Base-by-base conservation (phyloP, 30 jellyfish, hydroid and myxozoan genomes). In the Catostylus mosaicus region DNA sequence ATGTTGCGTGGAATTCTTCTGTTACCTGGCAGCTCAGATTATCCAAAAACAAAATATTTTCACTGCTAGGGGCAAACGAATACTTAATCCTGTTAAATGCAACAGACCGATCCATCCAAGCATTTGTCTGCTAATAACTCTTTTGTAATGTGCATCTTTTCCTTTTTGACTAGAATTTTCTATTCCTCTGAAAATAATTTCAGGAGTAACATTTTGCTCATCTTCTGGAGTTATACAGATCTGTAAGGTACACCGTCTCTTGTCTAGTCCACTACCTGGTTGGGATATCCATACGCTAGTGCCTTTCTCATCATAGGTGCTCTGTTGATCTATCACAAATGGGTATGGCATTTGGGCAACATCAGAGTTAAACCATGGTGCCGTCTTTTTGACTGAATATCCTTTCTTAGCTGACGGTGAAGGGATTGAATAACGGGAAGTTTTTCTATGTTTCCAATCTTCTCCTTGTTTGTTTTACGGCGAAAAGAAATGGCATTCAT, bases 401-500 rank as follows among this genome's bases (percentile, higher is more conserved):
- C 85, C 36, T 43, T 73, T 73, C 74, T 48, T 52, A 73, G 76
- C 74, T 73, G 85, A 23, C 77, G 36, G 36, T 73, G 85, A 38
- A 43, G n/a, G 64, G 74, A n/a, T 73, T 38, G 77, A 52, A 29
- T 73, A 46, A 73, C 36, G 19, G 83, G 83, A 35, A 70, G 75
- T 52, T 52, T 73, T 47, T 73, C 54, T 2, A 69, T 52, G 74
- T 73, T 47, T 9, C 85, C 74, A 32, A 73, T 73, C 78, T 73
- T 73, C 47, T 73, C 46, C 74, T 73, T 73, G 36, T 73, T 73
- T 73, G 85, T 73, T 46, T 38, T 48, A 50, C 85, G 77, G 29
- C 85, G 85, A 73, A 73, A 66, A 7, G 85, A 52, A 46, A 73
- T 52, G n/a, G 26, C 43, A 52, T 73, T 73, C 54, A 78, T 73